Base-by-base conservation (phyloP, 2,888 invertebrate genomes). In the Thymelicus sylvestris region DNA sequence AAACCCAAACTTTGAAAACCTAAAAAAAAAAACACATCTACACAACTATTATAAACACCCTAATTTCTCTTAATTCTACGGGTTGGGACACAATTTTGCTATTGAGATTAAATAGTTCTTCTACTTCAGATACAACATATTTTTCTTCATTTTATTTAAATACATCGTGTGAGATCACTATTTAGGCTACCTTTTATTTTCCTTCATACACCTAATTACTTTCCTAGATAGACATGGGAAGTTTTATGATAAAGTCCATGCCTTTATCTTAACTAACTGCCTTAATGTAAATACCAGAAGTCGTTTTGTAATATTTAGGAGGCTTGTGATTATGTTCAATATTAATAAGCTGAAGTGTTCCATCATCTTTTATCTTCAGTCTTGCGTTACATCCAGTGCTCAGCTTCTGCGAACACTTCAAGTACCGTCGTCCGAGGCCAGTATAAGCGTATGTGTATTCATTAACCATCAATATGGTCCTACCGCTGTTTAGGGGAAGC, bases 391-490 rank as follows among this genome's bases (percentile, higher is more conserved):
- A 83, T 0, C 75, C 68, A 0, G 72, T 55, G 6, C 74, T 67
- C 3, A 67, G 38, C 60, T 78, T 77, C 66, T 75, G 75, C 0
- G 81, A 82, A 57, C 81, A 82, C 39, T 75, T 74, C 13, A 79
- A 66, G 24, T 72, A 71, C 15, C 71, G 71, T n/a, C 74, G 75
- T 0, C 74, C 74, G 4, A 67, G 74, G 1, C 73, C 76, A 48
- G 72, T 73, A 57, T 71, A 77, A 0, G 77, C 76, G 59, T 77
- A 81, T 0, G 78, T 76, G 38, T 80, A 75, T 0, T 74, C 63
- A 61, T 59, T 76, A 7, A 39, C 67, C 66, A 68, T 77, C 72
- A 55, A 77, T 7, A 74, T 59, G 1, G 71, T 71, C 57, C 74
- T 62, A 3, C 73, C 72, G n/a, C 62, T 69, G 31, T 70, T 66